A percentile compares a stretch with the other conserved stretches of the same genome.
These are phyloP conservation scores for Naja naja DNA, from an alignment of 2,113 vertebrate genomes.

Conservation along the genomic window DNA sequence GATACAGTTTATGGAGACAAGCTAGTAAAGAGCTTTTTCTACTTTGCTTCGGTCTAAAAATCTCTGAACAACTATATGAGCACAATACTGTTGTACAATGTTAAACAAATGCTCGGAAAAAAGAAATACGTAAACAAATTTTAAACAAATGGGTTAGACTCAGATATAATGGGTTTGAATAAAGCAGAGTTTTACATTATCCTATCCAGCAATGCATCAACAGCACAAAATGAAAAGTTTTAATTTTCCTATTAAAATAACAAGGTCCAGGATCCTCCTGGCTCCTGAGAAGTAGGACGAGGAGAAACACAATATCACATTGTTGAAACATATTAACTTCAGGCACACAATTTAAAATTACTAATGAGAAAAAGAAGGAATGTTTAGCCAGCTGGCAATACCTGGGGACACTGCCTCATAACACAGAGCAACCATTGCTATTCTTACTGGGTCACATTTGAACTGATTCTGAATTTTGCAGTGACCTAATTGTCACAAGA, in stretches of 20 bases:
- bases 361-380: background rate
- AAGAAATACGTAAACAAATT: background rate
- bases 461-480: background rate
- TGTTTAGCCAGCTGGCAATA: background rate
- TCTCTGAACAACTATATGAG: background rate
- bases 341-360: background rate
- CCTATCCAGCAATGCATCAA: background rate
- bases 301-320: background rate
- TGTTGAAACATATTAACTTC: background rate
- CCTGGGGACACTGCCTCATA: background rate
- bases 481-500: background rate
- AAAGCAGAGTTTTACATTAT: background rate
- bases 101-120: background rate
- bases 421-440: background rate
- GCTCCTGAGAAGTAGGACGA: background rate
- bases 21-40: background rate
- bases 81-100: background rate
- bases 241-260: background rate
- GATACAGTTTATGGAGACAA: background rate
- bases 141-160: background rate
- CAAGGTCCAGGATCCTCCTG: background rate
- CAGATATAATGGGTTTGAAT: background rate
- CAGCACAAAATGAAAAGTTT: background rate
- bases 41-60: background rate
- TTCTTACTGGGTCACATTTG: background rate